phyloP scores from a whole-genome alignment of 1,140 invertebrate species.

The Calliopsis andreniformis region DNA sequence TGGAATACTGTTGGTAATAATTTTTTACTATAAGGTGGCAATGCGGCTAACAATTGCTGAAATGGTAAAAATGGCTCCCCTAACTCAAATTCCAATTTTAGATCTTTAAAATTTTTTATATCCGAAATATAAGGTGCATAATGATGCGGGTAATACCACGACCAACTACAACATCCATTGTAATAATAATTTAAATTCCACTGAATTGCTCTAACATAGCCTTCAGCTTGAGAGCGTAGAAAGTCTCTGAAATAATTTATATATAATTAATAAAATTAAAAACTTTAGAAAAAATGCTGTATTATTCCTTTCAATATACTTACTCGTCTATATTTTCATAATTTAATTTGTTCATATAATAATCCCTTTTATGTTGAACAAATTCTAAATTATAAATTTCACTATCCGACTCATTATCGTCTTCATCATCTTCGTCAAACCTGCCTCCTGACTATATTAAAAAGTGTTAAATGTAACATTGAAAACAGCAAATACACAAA shows the following conservation, averaged over 20 bases:
- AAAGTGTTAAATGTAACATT: conserved; percentile 30
- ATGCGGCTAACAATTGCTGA: conserved; percentile 95
- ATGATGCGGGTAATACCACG: conserved; percentile 98
- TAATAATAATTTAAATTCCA: conserved; percentile 99
- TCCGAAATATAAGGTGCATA: conserved; percentile 98
- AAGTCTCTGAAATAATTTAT: conserved; percentile 84
- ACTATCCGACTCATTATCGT: conserved; percentile 69
- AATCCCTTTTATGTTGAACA: conserved; percentile 92
- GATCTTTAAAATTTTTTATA: conserved; percentile 89
- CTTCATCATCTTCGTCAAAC: conserved; percentile 80
- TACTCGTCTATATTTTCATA: conserved; percentile 87
- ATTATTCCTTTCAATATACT: conserved; percentile 67
- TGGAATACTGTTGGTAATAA: conserved; percentile 92
- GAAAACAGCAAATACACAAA: neutral
- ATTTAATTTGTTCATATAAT: conserved; percentile 95
- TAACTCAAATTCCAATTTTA: conserved; percentile 90
- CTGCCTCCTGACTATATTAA: conserved; percentile 72
- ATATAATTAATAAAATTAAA: neutral
- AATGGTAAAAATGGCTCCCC: conserved; percentile 96
- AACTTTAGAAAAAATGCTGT: neutral
- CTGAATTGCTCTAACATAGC: conserved; percentile 96
- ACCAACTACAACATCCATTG: conserved; percentile 97
- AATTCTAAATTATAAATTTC: conserved; percentile 88
- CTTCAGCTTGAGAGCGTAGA: conserved; percentile 89
- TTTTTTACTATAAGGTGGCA: conserved; percentile 92